Base-by-base conservation (phyloP, 2,113 vertebrate genomes). In the Struthidea cinerea region DNA sequence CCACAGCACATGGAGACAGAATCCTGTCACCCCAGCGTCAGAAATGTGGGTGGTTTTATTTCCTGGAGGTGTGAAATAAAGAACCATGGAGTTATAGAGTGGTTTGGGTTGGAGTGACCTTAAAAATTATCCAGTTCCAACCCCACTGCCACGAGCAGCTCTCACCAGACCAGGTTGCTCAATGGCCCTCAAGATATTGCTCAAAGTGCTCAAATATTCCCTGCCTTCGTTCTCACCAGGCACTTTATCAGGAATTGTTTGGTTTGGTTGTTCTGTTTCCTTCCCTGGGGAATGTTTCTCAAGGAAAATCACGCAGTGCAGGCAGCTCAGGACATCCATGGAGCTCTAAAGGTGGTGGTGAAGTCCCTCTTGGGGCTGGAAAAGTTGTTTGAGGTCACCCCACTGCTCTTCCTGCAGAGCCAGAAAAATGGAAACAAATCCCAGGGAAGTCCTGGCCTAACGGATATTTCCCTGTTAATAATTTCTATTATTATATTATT, bases 291-390 rank as follows among this genome's bases (percentile, higher is more conserved):
- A 87, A 41, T 3, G 5, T 53, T 79, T 79, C 37, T 60, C 28
- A 63, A 70, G 78, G 77, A n/a, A 77, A 93, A 93, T 21, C 41
- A 5, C 9, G 0, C 16, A 10, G 20, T 7, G 56, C 56, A 82
- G 80, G 61, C 74, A 13, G 23, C 30, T 68, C 7, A 18, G 8
- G 22, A 15, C 0, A 4, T 56, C 68, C 2, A 0, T 47, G 56
- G 68, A 37, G 55, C 6, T 69, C 52, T 67, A 41, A 50, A 61
- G 42, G 39, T 28, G 77, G 16, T 55, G 81, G 33, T 1, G 8
- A 64, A 4, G 10, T 78, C 67, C 41, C 76, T 57, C 17, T 65
- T 33, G 4, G 24, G 26, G 18, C 19, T 60, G 84, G 47, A 52
- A 41, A 39, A 70, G 15, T 3, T 33, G 28, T 61, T 41, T 64